Conservation (phyloP, 2,888 invertebrate genomes). For the Cosmia trapezina region DNA sequence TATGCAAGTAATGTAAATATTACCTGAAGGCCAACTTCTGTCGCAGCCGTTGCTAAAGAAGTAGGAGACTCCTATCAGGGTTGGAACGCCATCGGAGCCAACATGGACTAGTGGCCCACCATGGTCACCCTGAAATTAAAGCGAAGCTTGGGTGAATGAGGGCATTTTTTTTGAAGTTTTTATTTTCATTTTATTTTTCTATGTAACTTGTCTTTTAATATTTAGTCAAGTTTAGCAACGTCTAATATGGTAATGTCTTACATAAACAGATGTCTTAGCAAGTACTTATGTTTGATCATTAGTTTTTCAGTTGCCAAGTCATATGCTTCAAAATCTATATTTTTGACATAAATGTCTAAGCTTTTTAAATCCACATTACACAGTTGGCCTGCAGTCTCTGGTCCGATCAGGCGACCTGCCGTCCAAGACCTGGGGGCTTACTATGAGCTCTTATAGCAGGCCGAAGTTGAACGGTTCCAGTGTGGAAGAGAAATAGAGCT, state of each 20-base stretch:
- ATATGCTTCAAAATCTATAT: neutral
- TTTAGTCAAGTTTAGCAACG: neutral
- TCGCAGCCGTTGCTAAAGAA: constrained; percentile 6
- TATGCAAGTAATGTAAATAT: no score
- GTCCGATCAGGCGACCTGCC: no score
- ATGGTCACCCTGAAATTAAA: constrained; percentile 64
- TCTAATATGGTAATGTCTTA: no score
- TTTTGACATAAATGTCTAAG: no score
- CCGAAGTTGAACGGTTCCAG: no score
- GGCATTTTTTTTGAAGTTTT: no score
- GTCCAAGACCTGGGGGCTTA: no score
- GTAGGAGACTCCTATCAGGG: constrained; percentile 80
- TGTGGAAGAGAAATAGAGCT: no score
- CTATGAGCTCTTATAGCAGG: no score
- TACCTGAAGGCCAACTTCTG: constrained; percentile 79
- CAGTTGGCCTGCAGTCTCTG: no score
- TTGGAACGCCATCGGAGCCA: constrained; percentile 68
- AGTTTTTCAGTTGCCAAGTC: neutral
- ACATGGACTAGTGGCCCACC: constrained; percentile 84
- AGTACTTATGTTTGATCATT: neutral
- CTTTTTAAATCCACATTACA: no score
- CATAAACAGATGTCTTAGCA: neutral
- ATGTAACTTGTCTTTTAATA: neutral
- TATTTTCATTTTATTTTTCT: neutral
- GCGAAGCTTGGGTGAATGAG: neutral